Base-by-base conservation (phyloP, 2,888 invertebrate genomes). In the Dryobotodes eremita region DNA sequence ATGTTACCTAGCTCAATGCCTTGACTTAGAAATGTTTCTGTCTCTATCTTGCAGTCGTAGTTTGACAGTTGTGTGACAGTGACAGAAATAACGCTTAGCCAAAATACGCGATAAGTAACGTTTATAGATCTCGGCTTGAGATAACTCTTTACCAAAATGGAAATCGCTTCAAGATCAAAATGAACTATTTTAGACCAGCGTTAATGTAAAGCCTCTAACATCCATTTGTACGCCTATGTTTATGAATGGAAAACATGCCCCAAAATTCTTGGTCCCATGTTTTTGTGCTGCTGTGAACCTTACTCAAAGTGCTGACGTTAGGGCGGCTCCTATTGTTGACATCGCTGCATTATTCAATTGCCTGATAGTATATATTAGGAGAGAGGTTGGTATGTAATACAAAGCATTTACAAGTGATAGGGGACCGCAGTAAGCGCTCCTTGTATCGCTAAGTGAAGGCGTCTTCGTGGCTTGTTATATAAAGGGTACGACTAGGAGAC, bases 281-380 rank as follows among this genome's bases (percentile, higher is more conserved):
- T 89, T 90, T 84, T 80, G 82, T 82, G 83, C 82, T 79, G 57
- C 73, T 79, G 69, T 72, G 77, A 83, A 90, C 89, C 90, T 86
- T 84, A 82, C 90, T 89, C 89, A 89, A 88, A 86, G 81, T 72
- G 82, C 77, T 77, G 88, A 82, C 88, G 77, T 82, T 70, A 78
- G 79, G 70, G 81, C 26, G 79, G 80, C 74, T 82, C 62, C 90
- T 79, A 90, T 90, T 89, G 89, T 89, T 86, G 87, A 88, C 86
- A 87, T 65, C 79, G 82, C 80, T 83, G 88, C 86, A 87, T 90
- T 91, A 90, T 90, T 90, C 91, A 89, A 90, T 90, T 90, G 91
- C 82, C 80, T 72, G 81, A 86, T 84, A 86, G 83, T 79, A 82
- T 83, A 80, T 89, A 88, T 90, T 83, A 88, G 83, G 77, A 61